Evolutionary conservation across 1,140 invertebrate genomes (phyloP).

Genomic region (Drosophila serrata): DNA sequence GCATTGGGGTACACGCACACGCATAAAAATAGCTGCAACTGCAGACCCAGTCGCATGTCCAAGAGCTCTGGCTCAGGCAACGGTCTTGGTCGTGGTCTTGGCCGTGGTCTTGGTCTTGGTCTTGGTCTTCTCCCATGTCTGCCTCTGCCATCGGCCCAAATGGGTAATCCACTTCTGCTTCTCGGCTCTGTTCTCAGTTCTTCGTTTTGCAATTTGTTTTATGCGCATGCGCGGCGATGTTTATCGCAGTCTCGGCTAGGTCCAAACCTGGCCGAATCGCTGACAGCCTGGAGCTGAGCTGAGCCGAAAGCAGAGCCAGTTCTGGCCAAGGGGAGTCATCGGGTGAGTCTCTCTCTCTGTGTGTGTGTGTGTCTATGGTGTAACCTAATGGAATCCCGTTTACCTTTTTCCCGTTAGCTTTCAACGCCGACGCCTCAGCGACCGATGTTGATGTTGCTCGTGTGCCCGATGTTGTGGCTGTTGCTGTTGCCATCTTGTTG

Average conservation of each 20-base stretch:
- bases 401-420: slow-evolving; percentile 85
- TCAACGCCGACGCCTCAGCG: slow-evolving; percentile 72
- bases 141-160: slow-evolving; percentile 60
- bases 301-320: slow-evolving; percentile 47
- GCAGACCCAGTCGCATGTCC: slow-evolving; percentile 55
- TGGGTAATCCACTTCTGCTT: slow-evolving; percentile 76
- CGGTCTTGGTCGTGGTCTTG: slow-evolving; percentile 20
- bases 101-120: slow-evolving; percentile 7
- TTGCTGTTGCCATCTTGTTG: slow-evolving; percentile 31
- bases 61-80: slow-evolving; percentile 19
- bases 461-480: slow-evolving; percentile 23
- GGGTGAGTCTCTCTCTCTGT: slow-evolving; percentile 28
- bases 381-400: slow-evolving; percentile 85
- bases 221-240: slow-evolving; percentile 73
- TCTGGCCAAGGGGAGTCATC: slow-evolving; percentile 44
- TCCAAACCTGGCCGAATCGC: slow-evolving; percentile 36
- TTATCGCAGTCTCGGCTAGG: slow-evolving; percentile 57
- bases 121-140: slow-evolving; percentile 16
- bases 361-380: slow-evolving; percentile 56
- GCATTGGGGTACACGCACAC: slow-evolving; percentile 25
- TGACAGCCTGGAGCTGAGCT: slow-evolving; percentile 6
- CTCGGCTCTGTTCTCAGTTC: slow-evolving; percentile 13
- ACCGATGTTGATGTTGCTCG: slow-evolving; percentile 34
- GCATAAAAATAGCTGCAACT: slow-evolving; percentile 69
- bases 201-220: slow-evolving; percentile 79